A percentile compares a stretch with the other conserved stretches of the same genome.
phyloP scores from a whole-genome alignment of 2,888 invertebrate genomes.

The Scaptomyza flava region DNA sequence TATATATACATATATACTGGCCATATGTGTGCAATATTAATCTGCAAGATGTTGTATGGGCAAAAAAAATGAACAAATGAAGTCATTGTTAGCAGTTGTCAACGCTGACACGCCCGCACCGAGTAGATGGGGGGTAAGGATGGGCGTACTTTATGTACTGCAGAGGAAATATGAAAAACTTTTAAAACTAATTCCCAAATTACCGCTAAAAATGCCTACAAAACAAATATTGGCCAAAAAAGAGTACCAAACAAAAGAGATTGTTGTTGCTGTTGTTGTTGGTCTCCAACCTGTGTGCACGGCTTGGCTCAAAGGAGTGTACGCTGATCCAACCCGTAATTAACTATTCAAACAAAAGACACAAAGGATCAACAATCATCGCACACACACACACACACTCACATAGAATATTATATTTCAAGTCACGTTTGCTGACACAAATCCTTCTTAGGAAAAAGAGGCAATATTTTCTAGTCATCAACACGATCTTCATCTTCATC shows the following conservation, averaged over 20 bases:
- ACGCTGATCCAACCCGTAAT: conserved; percentile 78
- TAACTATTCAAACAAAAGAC: conserved; percentile 77
- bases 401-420: conserved; percentile 63
- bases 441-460: conserved; percentile 78
- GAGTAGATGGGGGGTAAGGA: background rate
- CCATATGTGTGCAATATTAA: conserved; percentile 76
- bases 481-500: conserved; percentile 63
- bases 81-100: conserved; percentile 78
- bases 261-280: conserved; percentile 27
- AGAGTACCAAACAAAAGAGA: conserved; percentile 34
- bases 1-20: conserved; percentile 14
- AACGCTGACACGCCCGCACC: conserved; percentile 63
- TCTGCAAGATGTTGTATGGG: conserved; percentile 46
- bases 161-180: conserved; percentile 48
- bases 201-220: conserved; percentile 69
- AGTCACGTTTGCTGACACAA: conserved; percentile 80
- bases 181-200: conserved; percentile 72
- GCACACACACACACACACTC: conserved; percentile 24
- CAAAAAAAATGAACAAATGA: conserved; percentile 67
- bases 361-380: conserved; percentile 74
- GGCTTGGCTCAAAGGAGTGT: conserved; percentile 70
- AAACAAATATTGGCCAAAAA: conserved; percentile 53
- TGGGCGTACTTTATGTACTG: conserved; percentile 18
- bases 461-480: conserved; percentile 77
- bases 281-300: conserved; percentile 34